phyloP scores from a whole-genome alignment of 2,113 vertebrate species.

The Microtus ochrogaster region DNA sequence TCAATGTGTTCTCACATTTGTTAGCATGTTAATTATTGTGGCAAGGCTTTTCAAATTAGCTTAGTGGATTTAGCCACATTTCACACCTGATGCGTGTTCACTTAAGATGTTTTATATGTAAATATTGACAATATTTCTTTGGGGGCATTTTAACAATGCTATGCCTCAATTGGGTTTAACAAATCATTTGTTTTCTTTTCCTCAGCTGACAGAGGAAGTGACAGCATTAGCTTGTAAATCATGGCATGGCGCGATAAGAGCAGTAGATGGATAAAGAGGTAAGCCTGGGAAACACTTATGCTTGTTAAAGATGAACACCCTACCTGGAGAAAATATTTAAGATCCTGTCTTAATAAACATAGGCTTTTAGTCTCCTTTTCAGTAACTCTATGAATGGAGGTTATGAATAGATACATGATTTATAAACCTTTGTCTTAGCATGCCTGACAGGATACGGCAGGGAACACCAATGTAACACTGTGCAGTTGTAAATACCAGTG shows the following conservation, averaged over 20 bases:
- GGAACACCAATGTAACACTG: neutral
- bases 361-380: neutral
- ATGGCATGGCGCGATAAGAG: neutral
- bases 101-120: slow-evolving; percentile 72
- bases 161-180: slow-evolving; percentile 74
- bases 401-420: slow-evolving; percentile 1
- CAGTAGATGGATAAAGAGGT: neutral
- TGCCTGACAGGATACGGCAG: neutral
- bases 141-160: slow-evolving; percentile 55
- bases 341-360: neutral
- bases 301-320: neutral
- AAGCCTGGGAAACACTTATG: neutral
- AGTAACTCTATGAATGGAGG: neutral
- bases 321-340: neutral
- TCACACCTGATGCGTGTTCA: slow-evolving; percentile 75
- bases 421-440: neutral
- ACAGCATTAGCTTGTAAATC: slow-evolving; percentile 60
- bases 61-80: slow-evolving; percentile 75
- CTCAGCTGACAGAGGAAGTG: slow-evolving; percentile 43
- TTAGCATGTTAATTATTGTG: slow-evolving; percentile 80
- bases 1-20: slow-evolving; percentile 70
- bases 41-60: slow-evolving; percentile 64
- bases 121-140: slow-evolving; percentile 77
- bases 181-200: slow-evolving; percentile 65
- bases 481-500: neutral